Conservation (phyloP, 2,888 invertebrate species). For the Ceratothoa steindachneri region DNA sequence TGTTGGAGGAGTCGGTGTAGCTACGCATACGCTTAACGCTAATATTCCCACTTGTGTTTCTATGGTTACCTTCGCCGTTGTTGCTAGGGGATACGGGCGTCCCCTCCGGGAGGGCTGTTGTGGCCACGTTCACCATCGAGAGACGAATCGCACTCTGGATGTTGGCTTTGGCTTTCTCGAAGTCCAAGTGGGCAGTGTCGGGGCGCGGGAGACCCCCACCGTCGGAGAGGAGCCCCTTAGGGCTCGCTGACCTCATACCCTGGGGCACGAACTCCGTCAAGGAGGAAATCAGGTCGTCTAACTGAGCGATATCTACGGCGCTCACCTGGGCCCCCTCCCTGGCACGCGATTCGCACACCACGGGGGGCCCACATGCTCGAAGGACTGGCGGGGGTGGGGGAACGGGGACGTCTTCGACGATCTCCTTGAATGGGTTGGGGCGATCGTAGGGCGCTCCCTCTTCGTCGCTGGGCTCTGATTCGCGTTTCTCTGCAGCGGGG, state of each 20-base stretch:
- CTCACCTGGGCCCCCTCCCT: slow-evolving; percentile 1
- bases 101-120: too few species aligned
- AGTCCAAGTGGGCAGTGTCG: too few species aligned
- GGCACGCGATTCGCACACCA: not conserved
- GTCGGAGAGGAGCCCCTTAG: too few species aligned
- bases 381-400: slow-evolving; percentile 34
- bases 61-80: slow-evolving; percentile 1
- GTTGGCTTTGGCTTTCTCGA: slow-evolving; percentile 37
- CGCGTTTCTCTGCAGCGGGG: slow-evolving; percentile 20
- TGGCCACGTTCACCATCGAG: too few species aligned
- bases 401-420: not conserved
- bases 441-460: not conserved
- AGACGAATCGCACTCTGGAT: slow-evolving; percentile 42
- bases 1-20: not conserved
- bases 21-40: not conserved
- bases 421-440: not conserved
- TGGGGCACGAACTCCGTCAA: too few species aligned
- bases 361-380: not conserved
- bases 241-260: not conserved
- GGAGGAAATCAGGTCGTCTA: slow-evolving; percentile 44
- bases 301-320: slow-evolving; percentile 35
- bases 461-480: not conserved
- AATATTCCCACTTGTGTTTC: too few species aligned
- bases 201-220: too few species aligned
- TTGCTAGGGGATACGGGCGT: too few species aligned